Evolutionary conservation across 2,113 vertebrate species (phyloP).

Genomic region (Oncorhynchus kisutch): DNA sequence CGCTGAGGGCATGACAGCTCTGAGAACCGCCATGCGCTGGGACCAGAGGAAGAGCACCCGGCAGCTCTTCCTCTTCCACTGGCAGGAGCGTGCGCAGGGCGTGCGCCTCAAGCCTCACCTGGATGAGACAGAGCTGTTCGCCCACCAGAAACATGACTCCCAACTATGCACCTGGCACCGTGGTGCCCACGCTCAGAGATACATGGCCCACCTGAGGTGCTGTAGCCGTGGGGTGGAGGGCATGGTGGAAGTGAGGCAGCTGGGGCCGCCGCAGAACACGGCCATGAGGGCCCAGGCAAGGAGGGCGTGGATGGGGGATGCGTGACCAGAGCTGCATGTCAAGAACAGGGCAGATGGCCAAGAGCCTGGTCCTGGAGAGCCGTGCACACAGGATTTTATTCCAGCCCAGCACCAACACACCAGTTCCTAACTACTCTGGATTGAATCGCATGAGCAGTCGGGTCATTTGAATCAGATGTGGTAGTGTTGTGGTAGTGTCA

Average conservation of each 20-base stretch:
- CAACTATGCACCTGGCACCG: not conserved
- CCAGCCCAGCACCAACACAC: no score
- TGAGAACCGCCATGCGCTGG: slow-evolving; percentile 25
- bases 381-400: no score
- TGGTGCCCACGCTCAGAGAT: not conserved
- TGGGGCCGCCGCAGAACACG: not conserved
- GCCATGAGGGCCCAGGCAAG: not conserved
- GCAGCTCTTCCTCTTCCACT: slow-evolving; percentile 2
- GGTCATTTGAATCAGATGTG: no score
- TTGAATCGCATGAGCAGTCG: no score
- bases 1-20: slow-evolving; percentile 6
- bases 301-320: not conserved
- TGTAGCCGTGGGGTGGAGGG: not conserved
- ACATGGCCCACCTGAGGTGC: not conserved
- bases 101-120: not conserved
- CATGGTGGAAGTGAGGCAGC: not conserved
- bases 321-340: no score
- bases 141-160: not conserved
- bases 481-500: no score
- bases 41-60: not conserved
- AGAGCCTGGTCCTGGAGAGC: no score
- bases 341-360: no score
- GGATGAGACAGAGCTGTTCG: not conserved
- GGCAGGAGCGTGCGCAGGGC: not conserved
- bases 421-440: no score